Evolutionary conservation across 1,140 invertebrate species (phyloP).

Genomic region (Drosophila oshimai): DNA sequence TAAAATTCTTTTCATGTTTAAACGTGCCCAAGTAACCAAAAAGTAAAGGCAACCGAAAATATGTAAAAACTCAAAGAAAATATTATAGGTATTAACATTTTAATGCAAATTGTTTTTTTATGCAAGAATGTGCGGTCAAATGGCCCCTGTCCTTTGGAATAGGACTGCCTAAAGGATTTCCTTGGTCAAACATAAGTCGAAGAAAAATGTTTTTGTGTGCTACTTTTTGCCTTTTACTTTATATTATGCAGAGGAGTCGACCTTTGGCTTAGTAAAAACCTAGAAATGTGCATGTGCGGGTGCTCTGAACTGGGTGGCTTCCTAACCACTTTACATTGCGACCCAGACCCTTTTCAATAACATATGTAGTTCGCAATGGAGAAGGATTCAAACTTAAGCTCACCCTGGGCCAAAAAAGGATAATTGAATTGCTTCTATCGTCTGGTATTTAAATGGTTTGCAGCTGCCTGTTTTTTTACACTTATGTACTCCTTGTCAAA

Average conservation of each 20-base stretch:
- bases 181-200: constrained; percentile 23
- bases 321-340: constrained; percentile 41
- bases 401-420: constrained; percentile 38
- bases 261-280: constrained; percentile 49
- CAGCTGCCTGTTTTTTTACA: constrained; percentile 30
- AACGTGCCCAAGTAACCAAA: constrained; percentile 42
- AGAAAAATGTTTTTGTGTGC: constrained; percentile 51
- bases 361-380: constrained; percentile 5
- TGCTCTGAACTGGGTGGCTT: constrained; percentile 1
- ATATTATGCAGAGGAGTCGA: constrained; percentile 56
- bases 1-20: constrained; percentile 76
- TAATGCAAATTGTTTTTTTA: constrained; percentile 81
- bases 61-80: constrained; percentile 56
- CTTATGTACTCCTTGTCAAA: background rate
- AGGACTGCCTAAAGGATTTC: constrained; percentile 72
- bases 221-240: constrained; percentile 35
- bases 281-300: constrained; percentile 33
- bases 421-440: constrained; percentile 60
- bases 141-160: constrained; percentile 56
- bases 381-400: background rate
- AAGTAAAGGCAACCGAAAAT: constrained; percentile 16
- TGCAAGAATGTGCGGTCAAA: constrained; percentile 65
- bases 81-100: constrained; percentile 77
- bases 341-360: constrained; percentile 50
- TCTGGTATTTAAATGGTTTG: constrained; percentile 56